A percentile compares a stretch with the other conserved stretches of the same genome.
phyloP scores from a whole-genome alignment of 1,140 invertebrate species.

The Lucilia cuprina region DNA sequence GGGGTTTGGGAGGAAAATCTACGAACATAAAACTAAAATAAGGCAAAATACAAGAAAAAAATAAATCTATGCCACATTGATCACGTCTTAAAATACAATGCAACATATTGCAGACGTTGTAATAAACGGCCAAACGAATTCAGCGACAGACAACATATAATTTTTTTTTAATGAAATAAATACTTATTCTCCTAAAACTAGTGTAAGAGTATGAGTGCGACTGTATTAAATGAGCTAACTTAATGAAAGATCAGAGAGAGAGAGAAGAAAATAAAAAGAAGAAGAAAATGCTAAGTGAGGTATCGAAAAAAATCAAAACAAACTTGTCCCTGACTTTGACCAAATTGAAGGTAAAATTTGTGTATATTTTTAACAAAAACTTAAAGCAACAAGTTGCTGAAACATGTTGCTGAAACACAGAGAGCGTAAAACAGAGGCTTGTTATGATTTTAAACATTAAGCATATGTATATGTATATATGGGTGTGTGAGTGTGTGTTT shows the following conservation, averaged over 20 bases:
- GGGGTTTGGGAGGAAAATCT: conserved; percentile 22
- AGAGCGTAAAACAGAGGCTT: background rate
- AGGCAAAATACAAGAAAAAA: conserved; percentile 35
- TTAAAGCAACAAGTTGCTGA: conserved; percentile 45
- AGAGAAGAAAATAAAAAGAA: background rate
- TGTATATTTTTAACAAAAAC: conserved; percentile 42
- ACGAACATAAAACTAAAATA: conserved; percentile 18
- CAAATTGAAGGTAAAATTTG: conserved; percentile 39
- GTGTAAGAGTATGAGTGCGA: background rate
- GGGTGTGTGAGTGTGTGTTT: background rate
- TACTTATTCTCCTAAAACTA: background rate
- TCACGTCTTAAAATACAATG: background rate
- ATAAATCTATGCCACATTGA: conserved; percentile 46
- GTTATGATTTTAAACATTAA: background rate
- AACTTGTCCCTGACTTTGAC: conserved; percentile 58
- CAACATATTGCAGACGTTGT: background rate
- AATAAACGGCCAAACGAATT: background rate
- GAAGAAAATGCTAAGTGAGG: background rate
- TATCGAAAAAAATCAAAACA: conserved; percentile 47
- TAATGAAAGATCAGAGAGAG: no score
- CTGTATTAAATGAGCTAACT: background rate
- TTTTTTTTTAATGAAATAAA: background rate
- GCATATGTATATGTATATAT: background rate
- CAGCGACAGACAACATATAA: background rate
- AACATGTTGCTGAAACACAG: background rate